phyloP scores from a whole-genome alignment of 2,888 invertebrate genomes.

The Drosophila mayaguana region DNA sequence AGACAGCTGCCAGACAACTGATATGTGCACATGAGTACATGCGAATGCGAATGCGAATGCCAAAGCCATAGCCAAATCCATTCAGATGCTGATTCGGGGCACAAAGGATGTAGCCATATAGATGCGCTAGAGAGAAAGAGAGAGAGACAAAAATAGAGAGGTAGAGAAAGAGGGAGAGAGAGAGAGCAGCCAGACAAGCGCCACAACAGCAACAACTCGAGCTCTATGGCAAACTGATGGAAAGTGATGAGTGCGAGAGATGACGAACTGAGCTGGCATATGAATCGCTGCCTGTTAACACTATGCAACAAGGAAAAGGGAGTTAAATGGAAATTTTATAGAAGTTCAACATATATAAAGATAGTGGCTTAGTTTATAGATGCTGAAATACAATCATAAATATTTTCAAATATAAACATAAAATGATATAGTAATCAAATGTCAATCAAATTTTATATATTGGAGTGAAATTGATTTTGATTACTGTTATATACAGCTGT shows the following conservation, averaged over 20 bases:
- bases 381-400: too few species aligned
- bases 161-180: not conserved
- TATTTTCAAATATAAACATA: too few species aligned
- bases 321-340: too few species aligned
- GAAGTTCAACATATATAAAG: not conserved
- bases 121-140: not conserved
- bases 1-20: conserved; percentile 81
- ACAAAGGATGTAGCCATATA: conserved; percentile 56
- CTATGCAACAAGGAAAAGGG: not conserved
- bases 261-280: conserved; percentile 71
- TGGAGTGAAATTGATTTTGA: too few species aligned
- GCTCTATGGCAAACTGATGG: conserved; percentile 17
- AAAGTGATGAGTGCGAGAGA: conserved; percentile 43
- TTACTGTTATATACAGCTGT: too few species aligned
- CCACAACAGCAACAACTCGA: conserved; percentile 12
- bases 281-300: conserved; percentile 47
- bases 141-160: not conserved
- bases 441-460: too few species aligned
- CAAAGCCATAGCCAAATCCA: conserved; percentile 53
- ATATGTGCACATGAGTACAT: conserved; percentile 80
- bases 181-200: conserved; percentile 9
- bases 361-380: too few species aligned
- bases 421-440: too few species aligned
- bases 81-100: conserved; percentile 61
- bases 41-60: conserved; percentile 50